These are phyloP conservation scores for Urocynchramus pylzowi DNA, from an alignment of 2,113 vertebrate genomes.

Conservation along the genomic window DNA sequence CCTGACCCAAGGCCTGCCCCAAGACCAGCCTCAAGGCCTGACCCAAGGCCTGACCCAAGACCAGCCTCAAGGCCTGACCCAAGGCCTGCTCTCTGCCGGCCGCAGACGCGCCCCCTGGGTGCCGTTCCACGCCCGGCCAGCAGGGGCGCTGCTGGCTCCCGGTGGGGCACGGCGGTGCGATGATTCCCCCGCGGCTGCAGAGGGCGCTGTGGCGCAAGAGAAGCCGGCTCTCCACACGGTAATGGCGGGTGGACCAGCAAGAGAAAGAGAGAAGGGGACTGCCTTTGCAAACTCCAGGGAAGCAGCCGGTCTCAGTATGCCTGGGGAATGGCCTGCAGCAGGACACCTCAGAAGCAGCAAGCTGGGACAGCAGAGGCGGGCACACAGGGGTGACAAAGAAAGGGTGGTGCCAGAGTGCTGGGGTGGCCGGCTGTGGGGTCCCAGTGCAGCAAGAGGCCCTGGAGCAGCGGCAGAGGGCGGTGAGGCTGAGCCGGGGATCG, in stretches of 20 bases:
- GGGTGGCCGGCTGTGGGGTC: rapidly evolving
- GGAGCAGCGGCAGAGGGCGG: neutral
- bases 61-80: too few relatives aligned
- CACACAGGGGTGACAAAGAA: neutral
- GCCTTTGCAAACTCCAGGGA: neutral
- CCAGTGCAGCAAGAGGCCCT: neutral
- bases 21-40: too few relatives aligned
- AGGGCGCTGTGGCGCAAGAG: neutral
- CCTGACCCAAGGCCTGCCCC: too few relatives aligned
- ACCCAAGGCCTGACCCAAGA: too few relatives aligned
- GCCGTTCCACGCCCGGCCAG: neutral
- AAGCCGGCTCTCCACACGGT: rapidly evolving
- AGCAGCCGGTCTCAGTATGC: neutral
- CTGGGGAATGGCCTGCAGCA: neutral
- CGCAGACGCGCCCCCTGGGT: neutral
- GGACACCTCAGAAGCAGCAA: neutral
- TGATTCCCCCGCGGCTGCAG: neutral
- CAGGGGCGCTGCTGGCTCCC: neutral
- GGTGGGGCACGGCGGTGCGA: neutral
- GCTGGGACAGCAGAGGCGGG: neutral
- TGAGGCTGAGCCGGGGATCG: neutral
- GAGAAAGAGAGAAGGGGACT: neutral
- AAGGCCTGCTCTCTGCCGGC: too few relatives aligned
- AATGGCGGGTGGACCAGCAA: too few relatives aligned
- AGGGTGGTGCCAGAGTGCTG: neutral